Evolutionary conservation across 2,888 invertebrate genomes (phyloP).

Genomic region (Caenorhabditis macrosperma): DNA sequence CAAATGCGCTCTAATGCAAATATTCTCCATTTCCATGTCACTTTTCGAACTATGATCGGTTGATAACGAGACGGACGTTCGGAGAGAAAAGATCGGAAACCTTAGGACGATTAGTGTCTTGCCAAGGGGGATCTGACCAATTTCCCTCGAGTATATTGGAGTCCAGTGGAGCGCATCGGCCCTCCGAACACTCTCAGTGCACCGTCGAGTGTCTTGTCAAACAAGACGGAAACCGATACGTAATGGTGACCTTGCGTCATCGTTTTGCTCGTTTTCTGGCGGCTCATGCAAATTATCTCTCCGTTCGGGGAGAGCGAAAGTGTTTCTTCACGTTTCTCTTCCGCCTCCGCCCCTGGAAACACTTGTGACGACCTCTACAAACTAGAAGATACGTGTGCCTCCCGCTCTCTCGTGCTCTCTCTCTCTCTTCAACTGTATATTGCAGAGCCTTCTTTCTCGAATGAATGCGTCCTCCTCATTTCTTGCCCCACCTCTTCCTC

Average conservation of each 20-base stretch:
- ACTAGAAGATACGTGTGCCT: slow-evolving; percentile 18
- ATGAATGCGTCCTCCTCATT: slow-evolving; percentile 8
- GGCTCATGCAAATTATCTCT: background rate
- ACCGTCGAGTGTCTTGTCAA: slow-evolving; percentile 10
- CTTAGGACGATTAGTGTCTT: too few relatives aligned
- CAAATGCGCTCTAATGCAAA: too few relatives aligned
- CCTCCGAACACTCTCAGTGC: background rate
- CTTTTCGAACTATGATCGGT: too few relatives aligned
- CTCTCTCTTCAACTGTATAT: background rate
- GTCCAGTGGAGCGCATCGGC: background rate
- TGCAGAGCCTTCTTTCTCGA: background rate
- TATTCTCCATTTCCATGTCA: background rate
- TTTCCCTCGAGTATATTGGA: background rate
- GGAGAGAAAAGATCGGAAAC: too few relatives aligned
- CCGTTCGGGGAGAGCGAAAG: background rate
- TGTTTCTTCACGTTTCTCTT: background rate
- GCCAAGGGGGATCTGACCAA: too few relatives aligned
- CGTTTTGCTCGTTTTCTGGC: background rate
- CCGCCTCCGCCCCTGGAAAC: too few relatives aligned
- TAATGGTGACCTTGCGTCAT: background rate
- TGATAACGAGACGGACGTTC: too few relatives aligned
- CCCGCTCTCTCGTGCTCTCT: slow-evolving; percentile 5
- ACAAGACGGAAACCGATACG: slow-evolving; percentile 3
- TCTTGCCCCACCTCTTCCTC: slow-evolving; percentile 13
- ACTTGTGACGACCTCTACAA: too few relatives aligned